Evolutionary conservation across 2,888 invertebrate genomes (phyloP).

Genomic region (Notodonta ziczac): DNA sequence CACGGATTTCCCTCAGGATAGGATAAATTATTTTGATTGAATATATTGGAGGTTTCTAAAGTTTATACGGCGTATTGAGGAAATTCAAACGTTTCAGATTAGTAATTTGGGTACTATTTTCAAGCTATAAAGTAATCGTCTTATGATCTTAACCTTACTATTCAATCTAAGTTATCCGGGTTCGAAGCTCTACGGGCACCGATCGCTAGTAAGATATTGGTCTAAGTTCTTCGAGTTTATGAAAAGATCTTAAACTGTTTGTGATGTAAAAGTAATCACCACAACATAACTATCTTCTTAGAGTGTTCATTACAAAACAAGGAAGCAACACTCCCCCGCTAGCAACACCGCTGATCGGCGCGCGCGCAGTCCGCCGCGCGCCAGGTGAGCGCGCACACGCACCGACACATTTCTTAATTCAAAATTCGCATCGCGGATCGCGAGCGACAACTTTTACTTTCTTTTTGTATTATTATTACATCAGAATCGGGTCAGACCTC

Average conservation of each 20-base stretch:
- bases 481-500: slow-evolving; percentile 42
- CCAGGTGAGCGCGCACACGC: slow-evolving; percentile 68
- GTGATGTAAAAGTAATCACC: too few species aligned
- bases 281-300: neutral
- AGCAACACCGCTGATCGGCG: slow-evolving; percentile 37
- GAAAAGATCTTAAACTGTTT: too few species aligned
- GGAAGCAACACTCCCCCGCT: slow-evolving; percentile 18
- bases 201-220: too few species aligned
- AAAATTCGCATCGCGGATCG: slow-evolving; percentile 42
- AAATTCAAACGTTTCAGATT: too few species aligned
- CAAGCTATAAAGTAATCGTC: too few species aligned
- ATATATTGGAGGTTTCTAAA: neutral
- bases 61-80: too few species aligned
- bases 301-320: neutral
- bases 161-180: too few species aligned
- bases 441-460: slow-evolving; percentile 60
- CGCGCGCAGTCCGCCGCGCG: slow-evolving; percentile 61
- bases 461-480: slow-evolving; percentile 49
- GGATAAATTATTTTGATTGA: neutral
- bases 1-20: neutral
- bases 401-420: slow-evolving; percentile 39
- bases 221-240: too few species aligned
- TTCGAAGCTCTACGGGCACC: too few species aligned
- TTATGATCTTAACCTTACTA: too few species aligned
- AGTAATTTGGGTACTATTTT: too few species aligned